Conservation (phyloP, 2,888 invertebrate genomes). For the Cheilosia vernalis region DNA sequence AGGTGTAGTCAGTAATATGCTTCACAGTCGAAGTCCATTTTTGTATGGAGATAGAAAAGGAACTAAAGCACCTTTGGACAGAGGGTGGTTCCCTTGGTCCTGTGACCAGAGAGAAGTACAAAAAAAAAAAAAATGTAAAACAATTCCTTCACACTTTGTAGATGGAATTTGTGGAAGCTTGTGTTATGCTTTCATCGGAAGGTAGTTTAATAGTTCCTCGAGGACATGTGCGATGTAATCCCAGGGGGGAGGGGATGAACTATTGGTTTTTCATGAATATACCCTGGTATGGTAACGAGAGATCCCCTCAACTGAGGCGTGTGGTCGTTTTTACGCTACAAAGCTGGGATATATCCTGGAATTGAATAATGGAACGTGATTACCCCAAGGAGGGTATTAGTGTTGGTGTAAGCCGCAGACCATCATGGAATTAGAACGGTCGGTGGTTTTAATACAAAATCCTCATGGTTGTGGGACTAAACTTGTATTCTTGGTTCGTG, state of each 20-base stretch:
- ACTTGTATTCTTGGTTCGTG: neutral
- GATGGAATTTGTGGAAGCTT: conserved; percentile 21
- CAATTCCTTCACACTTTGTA: conserved; percentile 47
- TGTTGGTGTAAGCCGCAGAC: conserved; percentile 27
- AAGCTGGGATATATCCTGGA: conserved; percentile 3
- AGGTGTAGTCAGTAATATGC: conserved; percentile 20
- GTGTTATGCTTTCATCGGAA: conserved; percentile 8
- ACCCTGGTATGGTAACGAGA: neutral
- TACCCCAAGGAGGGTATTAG: conserved; percentile 9
- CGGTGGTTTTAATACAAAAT: conserved; percentile 2
- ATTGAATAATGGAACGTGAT: conserved; percentile 31
- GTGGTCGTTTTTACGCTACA: conserved; percentile 13
- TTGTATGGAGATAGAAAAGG: conserved; percentile 8
- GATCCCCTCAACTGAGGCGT: conserved; percentile 9
- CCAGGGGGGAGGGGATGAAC: neutral
- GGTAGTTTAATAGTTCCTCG: conserved; percentile 31
- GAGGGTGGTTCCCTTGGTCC: neutral
- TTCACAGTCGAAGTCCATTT: conserved; percentile 36
- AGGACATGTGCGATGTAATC: conserved; percentile 28
- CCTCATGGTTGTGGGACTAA: neutral
- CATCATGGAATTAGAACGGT: conserved; percentile 38
- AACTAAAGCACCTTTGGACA: neutral
- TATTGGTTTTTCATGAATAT: conserved; percentile 19
- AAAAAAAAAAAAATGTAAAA: conserved; percentile 5
- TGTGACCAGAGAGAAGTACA: neutral